Percentiles rank a stretch among this genome's conserved stretches.
Evolutionary conservation across 2,888 invertebrate species (phyloP).

Genomic region (Slavum lentiscoides): DNA sequence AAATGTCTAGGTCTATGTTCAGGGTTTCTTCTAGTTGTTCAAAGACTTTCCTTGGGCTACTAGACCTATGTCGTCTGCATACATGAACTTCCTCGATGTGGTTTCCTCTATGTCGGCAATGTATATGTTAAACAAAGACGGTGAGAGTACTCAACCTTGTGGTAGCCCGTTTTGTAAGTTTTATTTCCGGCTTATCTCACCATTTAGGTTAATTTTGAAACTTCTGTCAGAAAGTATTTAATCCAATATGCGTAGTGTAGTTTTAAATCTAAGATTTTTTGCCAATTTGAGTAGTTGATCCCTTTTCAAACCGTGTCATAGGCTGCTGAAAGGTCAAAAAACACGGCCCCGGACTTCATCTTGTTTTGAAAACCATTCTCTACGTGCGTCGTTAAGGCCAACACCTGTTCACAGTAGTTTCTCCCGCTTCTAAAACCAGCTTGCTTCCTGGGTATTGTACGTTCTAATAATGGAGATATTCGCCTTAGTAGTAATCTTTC

Average conservation of each 20-base stretch:
- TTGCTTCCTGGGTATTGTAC: constrained; percentile 35
- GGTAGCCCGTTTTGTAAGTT: neutral
- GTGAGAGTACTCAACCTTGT: neutral
- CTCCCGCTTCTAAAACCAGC: no score
- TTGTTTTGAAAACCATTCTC: no score
- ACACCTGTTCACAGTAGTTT: constrained; percentile 33
- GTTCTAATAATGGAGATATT: constrained; percentile 33
- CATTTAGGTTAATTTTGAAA: neutral
- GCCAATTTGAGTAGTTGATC: neutral
- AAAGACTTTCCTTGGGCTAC: constrained; percentile 21
- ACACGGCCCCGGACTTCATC: constrained; percentile 30
- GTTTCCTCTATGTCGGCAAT: constrained; percentile 13
- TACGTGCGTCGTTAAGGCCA: constrained; percentile 21
- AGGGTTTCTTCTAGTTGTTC: constrained; percentile 20
- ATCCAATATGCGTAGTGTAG: neutral
- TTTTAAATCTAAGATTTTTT: neutral
- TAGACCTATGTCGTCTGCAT: constrained; percentile 31
- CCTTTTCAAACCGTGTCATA: constrained; percentile 3
- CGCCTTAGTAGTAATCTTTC: no score
- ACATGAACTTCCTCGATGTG: constrained; percentile 19
- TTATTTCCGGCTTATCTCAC: neutral
- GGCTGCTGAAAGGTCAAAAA: constrained; percentile 28
- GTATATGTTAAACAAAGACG: neutral
- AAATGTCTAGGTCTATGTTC: constrained; percentile 13
- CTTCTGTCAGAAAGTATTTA: no score